phyloP scores from a whole-genome alignment of 1,140 invertebrate species.

The Caenorhabditis briggsae region DNA sequence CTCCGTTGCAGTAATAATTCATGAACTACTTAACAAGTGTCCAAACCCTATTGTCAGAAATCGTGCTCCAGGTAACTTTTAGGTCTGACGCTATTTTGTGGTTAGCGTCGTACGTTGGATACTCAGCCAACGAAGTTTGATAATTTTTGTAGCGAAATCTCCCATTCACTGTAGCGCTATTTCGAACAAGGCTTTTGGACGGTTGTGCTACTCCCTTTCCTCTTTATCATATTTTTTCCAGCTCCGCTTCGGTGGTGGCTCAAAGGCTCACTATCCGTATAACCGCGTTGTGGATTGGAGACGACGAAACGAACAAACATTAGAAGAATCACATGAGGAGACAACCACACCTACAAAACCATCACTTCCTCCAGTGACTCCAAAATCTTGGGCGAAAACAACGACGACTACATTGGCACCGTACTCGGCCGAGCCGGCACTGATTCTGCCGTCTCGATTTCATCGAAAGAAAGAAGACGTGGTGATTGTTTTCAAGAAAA shows the following conservation, averaged over 20 bases:
- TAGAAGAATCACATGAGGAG: constrained; percentile 15
- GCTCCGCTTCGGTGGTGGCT: constrained; percentile 37
- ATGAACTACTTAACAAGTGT: no score
- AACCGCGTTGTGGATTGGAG: constrained; percentile 24
- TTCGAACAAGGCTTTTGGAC: no score
- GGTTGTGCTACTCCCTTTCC: no score
- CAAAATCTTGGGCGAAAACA: constrained; percentile 25
- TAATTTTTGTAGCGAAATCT: no score
- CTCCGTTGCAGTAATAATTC: no score
- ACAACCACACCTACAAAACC: constrained; percentile 2
- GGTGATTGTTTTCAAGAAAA: constrained; percentile 43
- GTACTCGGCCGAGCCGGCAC: constrained; percentile 16
- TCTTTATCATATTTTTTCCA: neutral
- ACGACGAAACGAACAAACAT: neutral
- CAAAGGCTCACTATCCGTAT: constrained; percentile 21
- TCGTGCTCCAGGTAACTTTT: no score
- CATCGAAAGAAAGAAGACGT: constrained; percentile 44
- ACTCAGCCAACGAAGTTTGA: no score
- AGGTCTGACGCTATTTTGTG: no score
- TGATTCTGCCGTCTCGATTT: constrained; percentile 35
- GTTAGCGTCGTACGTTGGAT: no score
- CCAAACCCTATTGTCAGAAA: no score
- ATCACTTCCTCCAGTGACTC: constrained; percentile 12
- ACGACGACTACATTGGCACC: neutral
- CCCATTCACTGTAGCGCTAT: no score